Percentiles rank a stretch among this genome's conserved stretches.
These are phyloP conservation scores for Pristionchus entomophagus DNA, from an alignment of 2,888 invertebrate genomes.

Conservation along the genomic window DNA sequence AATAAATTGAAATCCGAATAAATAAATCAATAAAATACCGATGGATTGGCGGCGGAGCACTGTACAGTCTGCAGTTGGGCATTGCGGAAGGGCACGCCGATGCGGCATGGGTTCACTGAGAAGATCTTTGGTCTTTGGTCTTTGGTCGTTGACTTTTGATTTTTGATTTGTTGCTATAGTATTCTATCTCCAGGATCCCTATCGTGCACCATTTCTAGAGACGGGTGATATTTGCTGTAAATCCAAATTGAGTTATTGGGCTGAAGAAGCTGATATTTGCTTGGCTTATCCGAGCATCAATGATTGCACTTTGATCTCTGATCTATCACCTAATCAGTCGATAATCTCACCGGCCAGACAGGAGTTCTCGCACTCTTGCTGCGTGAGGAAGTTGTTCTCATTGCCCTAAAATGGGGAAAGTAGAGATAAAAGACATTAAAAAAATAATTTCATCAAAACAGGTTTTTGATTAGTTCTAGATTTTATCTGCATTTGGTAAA, in stretches of 20 bases:
- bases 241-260: too few relatives aligned
- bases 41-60: conserved; percentile 67
- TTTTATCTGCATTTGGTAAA: too few relatives aligned
- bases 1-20: background rate
- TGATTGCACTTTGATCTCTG: background rate
- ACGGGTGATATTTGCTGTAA: too few relatives aligned
- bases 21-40: background rate
- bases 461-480: too few relatives aligned
- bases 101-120: conserved; percentile 74
- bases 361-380: conserved; percentile 68
- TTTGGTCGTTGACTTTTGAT: too few relatives aligned
- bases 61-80: conserved; percentile 60
- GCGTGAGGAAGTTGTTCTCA: conserved; percentile 73
- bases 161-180: too few relatives aligned
- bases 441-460: background rate
- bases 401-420: conserved; percentile 56
- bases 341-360: conserved; percentile 57
- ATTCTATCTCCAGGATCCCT: too few relatives aligned
- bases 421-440: background rate
- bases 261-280: too few relatives aligned
- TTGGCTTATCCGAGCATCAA: too few relatives aligned
- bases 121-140: conserved; percentile 23
- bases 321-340: background rate
- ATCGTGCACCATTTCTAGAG: too few relatives aligned
- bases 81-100: conserved; percentile 70